Conservation (phyloP, 2,888 invertebrate genomes). For the Phyllotreta cruciferae region DNA sequence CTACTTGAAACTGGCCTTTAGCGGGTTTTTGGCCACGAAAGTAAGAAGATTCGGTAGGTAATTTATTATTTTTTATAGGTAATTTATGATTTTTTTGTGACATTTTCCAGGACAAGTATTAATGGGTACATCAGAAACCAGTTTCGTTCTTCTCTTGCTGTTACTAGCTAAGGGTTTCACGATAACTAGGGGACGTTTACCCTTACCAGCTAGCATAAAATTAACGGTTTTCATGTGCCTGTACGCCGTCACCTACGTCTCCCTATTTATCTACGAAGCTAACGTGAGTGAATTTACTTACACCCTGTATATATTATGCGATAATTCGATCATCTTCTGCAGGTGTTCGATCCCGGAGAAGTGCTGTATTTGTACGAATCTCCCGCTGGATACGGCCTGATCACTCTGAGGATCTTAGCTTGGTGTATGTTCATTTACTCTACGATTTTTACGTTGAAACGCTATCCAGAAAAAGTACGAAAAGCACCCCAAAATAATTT, state of each 20-base stretch:
- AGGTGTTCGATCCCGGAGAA: slow-evolving; percentile 90
- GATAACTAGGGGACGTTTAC: slow-evolving; percentile 83
- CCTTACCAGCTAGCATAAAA: slow-evolving; percentile 75
- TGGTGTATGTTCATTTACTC: slow-evolving; percentile 82
- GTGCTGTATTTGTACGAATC: slow-evolving; percentile 92
- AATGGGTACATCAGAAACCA: slow-evolving; percentile 75
- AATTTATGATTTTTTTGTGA: not conserved
- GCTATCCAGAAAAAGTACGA: slow-evolving; percentile 79
- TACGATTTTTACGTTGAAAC: slow-evolving; percentile 76
- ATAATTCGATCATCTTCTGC: slow-evolving; percentile 40
- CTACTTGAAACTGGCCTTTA: slow-evolving; percentile 78
- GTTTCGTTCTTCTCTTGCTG: slow-evolving; percentile 79
- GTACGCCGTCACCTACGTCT: slow-evolving; percentile 75
- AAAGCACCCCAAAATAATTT: not conserved
- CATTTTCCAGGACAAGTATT: slow-evolving; percentile 70
- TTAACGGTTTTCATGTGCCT: slow-evolving; percentile 81
- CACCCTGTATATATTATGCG: not conserved
- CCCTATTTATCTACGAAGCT: slow-evolving; percentile 82
- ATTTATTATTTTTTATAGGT: not conserved
- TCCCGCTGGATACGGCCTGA: slow-evolving; percentile 84
- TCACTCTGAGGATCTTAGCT: slow-evolving; percentile 75
- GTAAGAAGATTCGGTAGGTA: slow-evolving; percentile 62
- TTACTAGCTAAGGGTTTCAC: slow-evolving; percentile 91
- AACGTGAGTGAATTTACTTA: slow-evolving; percentile 62
- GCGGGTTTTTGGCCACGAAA: slow-evolving; percentile 69